Base-by-base conservation (phyloP, 2,888 invertebrate genomes). In the Tenthredo scrophulariae region DNA sequence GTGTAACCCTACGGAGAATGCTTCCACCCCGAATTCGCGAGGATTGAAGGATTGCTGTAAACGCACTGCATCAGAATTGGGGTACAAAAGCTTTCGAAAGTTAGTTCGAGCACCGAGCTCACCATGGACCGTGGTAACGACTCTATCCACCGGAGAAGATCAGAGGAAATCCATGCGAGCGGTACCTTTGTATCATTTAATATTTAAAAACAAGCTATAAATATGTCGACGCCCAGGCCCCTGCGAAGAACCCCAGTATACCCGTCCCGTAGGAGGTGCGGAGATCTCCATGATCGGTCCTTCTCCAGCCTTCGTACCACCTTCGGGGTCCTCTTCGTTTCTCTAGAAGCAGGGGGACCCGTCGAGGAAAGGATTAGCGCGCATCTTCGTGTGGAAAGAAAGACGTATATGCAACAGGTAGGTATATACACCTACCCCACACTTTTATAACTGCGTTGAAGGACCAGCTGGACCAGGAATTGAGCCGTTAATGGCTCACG, bases 181-280 rank as follows among this genome's bases (percentile, higher is more conserved):
- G 91, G 91, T 90, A 90, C 91, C 93, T 93, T 93, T 93, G 93
- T 92, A 92, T 92, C 92, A 92, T 93, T 93, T 93, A 93, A 93
- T 93, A 93, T 93, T 93, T 93, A 93, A 93, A 93, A 93, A 93
- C 93, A 93, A 93, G 93, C 93, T 91, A 93, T 93, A 93, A 93
- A 93, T 93, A 92, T 91, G 91, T 91, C 91, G 91, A 89, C 87
- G 90, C 91, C 91, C 91, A 91, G 91, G 91, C 89, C 86, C 86
- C 84, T 87, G 88, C 85, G 88, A 88, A 88, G 88, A 88, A 89
- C 88, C 46, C n/a, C 22, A 13, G 9, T 22, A 40, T 43, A 77
- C 29, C 33, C 22, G 46, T 33, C 33, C 77, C 50, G 54, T 77
- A 77, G 54, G 77, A 77, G 77, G 77, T 77, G 50, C 29, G 29